phyloP scores from a whole-genome alignment of 2,888 invertebrate genomes.

The Aphodius granarius region DNA sequence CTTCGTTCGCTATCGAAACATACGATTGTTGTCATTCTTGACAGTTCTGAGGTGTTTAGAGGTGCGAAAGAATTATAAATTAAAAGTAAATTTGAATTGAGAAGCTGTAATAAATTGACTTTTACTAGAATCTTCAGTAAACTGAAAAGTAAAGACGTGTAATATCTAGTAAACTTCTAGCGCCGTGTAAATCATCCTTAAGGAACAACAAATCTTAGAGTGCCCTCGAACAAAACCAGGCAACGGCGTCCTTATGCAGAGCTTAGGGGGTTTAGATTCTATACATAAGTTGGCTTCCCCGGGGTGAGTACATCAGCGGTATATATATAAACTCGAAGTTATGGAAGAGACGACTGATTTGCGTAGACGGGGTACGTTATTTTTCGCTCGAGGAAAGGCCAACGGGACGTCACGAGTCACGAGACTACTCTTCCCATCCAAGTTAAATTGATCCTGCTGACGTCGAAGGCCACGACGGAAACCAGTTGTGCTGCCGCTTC shows the following conservation, averaged over 20 bases:
- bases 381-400: background rate
- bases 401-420: background rate
- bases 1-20: no score
- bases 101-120: no score
- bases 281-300: background rate
- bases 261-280: background rate
- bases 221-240: background rate
- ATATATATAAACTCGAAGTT: background rate
- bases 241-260: background rate
- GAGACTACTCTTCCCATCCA: background rate
- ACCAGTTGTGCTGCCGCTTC: background rate
- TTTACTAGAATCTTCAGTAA: no score
- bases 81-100: no score
- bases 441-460: background rate
- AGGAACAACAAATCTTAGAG: background rate
- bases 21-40: no score
- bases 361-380: background rate
- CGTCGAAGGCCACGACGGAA: background rate
- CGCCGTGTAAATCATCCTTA: no score
- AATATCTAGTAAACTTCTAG: no score
- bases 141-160: no score
- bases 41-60: no score
- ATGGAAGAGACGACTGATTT: background rate
- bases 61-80: no score
- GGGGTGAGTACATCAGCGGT: background rate